phyloP scores from a whole-genome alignment of 2,888 invertebrate genomes.

The Standfussiana lucernea region DNA sequence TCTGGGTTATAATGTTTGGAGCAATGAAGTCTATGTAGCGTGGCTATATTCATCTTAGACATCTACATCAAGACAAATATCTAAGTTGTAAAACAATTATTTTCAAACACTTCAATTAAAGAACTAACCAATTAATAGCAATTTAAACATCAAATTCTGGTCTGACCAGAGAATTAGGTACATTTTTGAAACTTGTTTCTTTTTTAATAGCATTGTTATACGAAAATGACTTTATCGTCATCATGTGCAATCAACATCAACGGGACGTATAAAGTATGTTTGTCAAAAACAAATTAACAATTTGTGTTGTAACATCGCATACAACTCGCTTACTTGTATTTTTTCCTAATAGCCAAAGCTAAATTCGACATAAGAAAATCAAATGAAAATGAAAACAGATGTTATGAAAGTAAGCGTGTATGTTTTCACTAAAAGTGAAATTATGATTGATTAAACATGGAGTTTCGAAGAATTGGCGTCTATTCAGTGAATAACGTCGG shows the following conservation, averaged over 20 bases:
- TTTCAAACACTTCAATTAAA: not conserved
- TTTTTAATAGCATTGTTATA: conserved; percentile 6
- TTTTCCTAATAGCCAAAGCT: not conserved
- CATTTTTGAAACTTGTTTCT: conserved; percentile 1
- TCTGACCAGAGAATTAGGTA: conserved; percentile 21
- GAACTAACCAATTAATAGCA: not conserved
- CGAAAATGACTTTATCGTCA: conserved; percentile 9
- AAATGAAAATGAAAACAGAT: conserved; percentile 17
- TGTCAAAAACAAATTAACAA: conserved; percentile 14
- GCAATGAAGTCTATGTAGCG: not conserved
- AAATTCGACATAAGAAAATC: conserved; percentile 5
- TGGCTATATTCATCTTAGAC: not conserved
- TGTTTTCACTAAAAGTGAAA: conserved; percentile 26
- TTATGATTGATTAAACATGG: conserved; percentile 44
- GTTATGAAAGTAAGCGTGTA: conserved; percentile 7
- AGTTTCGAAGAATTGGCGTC: conserved; percentile 42
- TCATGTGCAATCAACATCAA: conserved; percentile 18
- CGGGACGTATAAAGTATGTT: not conserved
- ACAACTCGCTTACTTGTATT: conserved; percentile 3
- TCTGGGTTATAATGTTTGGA: not conserved
- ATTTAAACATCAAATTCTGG: conserved; percentile 3
- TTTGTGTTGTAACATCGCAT: not conserved
- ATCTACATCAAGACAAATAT: not conserved
- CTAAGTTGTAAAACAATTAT: not conserved
- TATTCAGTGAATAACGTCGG: conserved; percentile 63